Evolutionary conservation across 1,140 invertebrate genomes (phyloP), one percentile per base, ranked within the genome.

Genomic region (Drosophila quadrilineata): DNA sequence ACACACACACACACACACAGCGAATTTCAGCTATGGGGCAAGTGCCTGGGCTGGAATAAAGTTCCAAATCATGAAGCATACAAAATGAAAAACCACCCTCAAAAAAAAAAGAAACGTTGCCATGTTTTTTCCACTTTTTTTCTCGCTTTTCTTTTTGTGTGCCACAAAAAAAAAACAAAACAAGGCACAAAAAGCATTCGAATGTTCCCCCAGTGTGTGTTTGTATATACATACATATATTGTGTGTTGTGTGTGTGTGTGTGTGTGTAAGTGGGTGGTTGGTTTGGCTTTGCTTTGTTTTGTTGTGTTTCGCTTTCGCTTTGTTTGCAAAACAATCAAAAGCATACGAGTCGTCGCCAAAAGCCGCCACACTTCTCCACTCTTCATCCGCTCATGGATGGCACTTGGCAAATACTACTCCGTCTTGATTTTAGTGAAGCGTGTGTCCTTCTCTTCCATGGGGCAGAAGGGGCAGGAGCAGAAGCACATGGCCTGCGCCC

Each of bases 301-400:
- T n/a, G n/a, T n/a, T n/a, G n/a, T 41, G 62, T 59, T 56, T 59
- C 40, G 65, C 53, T 77, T 84, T 84, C 71, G 79, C 79, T 85
- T 84, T 84, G 79, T 84, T 84, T 85, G 79, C 79, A 85, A 84
- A 84, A 84, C 79, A 84, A 84, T 84, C 79, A 75, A 75, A 84
- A 67, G 58, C 74, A 50, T 70, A 71, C 69, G 53, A 72, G 58
- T 26, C 64, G 36, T 56, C 43, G 50, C 10, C 31, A n/a, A n/a
- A n/a, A n/a, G 33, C 36, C 54, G 48, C 54, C 62, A 53, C 43
- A 26, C 9, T 12, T 33, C 17, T 3, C 48, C 29, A 6, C 33
- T 10, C 53, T 10, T 8, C 24, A 12, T 16, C 29, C 24, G 9
- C 5, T 3, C 43, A 3, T 9, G 29, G 2, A 33, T 4, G 14